Base-by-base conservation (phyloP, 2,888 invertebrate species). In the Nomada fucata region DNA sequence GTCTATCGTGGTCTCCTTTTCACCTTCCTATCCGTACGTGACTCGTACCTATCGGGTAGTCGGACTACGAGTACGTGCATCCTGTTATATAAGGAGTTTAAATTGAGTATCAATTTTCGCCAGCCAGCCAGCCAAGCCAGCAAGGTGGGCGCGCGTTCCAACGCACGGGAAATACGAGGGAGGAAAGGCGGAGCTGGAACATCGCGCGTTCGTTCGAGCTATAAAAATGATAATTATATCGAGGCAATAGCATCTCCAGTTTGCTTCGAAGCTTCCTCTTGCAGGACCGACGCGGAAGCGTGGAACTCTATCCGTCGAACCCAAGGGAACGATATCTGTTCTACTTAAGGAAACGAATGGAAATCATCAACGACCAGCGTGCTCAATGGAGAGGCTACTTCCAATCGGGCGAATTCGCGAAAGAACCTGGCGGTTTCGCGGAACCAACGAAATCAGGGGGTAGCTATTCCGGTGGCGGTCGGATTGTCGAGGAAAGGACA, bases 81-180 rank as follows among this genome's bases (percentile, higher is more conserved):
- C 87, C 87, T 89, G 88, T 88, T 88, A 87, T 83, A 84, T 82
- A 86, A 86, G 86, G 81, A 80, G 84, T 74, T 88, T 71, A 85
- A 90, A 89, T 89, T 83, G 86, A 89, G 88, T 89, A 90, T 90
- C 89, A 91, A 91, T 91, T 91, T 91, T 89, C 91, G 86, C 75
- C 71, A 68, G 71, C 75, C 59, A 76, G 73, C 75, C 79, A 76
- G 36, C 59, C 85, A 23, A 23, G 23, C 23, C 23, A n/a, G n/a
- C n/a, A n/a, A n/a, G 81, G 70, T 76, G 63, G 65, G 68, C 52
- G 63, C 64, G 52, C 71, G 67, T 61, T 68, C 23, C 82, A 26
- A 63, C 57, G 50, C 73, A 65, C 26, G 53, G 11, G 59, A 47
- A 75, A 65, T n/a, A 29, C 13, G 36, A 52, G 15, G 55, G 68